Evolutionary conservation across 1,140 invertebrate species (phyloP).

Genomic region (Zaprionus gabonicus): DNA sequence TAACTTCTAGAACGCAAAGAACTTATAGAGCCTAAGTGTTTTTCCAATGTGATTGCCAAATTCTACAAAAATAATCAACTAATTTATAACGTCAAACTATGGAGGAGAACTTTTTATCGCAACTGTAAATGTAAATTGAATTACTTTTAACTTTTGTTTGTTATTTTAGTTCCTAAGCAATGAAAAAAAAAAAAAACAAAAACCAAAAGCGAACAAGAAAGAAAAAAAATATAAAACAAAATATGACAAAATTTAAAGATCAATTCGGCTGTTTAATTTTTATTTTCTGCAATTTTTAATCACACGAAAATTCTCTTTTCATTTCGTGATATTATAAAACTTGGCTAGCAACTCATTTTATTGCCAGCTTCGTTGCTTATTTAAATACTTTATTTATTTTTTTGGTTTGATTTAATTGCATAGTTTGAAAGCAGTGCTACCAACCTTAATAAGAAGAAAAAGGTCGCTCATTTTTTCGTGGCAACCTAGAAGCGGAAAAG

Average conservation of each 20-base stretch:
- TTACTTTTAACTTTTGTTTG: conserved; percentile 73
- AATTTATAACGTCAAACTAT: conserved; percentile 62
- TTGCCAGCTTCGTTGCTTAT: no score
- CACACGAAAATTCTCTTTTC: no score
- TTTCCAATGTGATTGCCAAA: conserved; percentile 83
- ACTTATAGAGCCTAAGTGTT: conserved; percentile 80
- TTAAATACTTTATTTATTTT: background rate
- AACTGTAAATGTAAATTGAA: conserved; percentile 45
- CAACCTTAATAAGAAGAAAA: no score
- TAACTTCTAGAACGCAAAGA: conserved; percentile 66
- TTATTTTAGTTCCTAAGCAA: conserved; percentile 80
- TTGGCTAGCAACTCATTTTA: background rate
- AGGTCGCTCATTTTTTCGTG: no score
- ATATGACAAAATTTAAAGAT: conserved; percentile 20
- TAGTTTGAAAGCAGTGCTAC: no score
- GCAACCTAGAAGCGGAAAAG: no score
- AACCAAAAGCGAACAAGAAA: conserved; percentile 30
- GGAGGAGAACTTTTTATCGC: conserved; percentile 26
- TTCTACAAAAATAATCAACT: conserved; percentile 65
- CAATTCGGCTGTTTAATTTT: background rate
- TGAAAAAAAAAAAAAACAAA: conserved; percentile 5
- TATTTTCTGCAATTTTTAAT: background rate
- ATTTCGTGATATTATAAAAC: no score
- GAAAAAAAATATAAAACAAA: conserved; percentile 38
- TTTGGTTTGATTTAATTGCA: background rate